A percentile compares a stretch with the other conserved stretches of the same genome.
Conservation (phyloP, 1,140 invertebrate genomes). For the Zaprionus ghesquierei region DNA sequence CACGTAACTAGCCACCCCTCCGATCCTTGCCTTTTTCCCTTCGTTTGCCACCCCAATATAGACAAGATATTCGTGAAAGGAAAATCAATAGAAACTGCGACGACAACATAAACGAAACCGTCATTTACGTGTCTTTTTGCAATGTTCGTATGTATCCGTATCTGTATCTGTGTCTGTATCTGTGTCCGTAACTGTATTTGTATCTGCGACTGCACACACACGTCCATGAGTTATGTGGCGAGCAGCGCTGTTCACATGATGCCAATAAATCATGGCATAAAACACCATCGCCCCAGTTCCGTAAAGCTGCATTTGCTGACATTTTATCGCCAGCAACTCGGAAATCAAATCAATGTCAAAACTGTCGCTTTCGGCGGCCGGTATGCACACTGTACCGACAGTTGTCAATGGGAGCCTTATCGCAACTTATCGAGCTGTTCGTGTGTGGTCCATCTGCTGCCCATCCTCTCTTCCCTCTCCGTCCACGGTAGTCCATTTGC, state of each 20-base stretch:
- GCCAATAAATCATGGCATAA: slow-evolving; percentile 43
- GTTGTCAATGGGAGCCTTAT: slow-evolving; percentile 33
- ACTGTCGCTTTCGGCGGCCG: slow-evolving; percentile 19
- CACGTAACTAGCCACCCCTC: slow-evolving; percentile 36
- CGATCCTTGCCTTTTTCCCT: neutral
- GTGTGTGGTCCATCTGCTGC: neutral
- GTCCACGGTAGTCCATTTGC: neutral
- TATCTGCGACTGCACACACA: neutral
- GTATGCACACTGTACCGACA: neutral
- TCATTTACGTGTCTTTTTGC: slow-evolving; percentile 11
- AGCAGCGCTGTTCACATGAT: neutral
- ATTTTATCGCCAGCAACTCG: slow-evolving; percentile 39
- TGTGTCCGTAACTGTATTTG: neutral
- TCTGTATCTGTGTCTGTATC: neutral
- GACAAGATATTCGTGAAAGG: slow-evolving; percentile 10
- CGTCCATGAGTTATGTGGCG: slow-evolving; percentile 12
- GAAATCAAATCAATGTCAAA: slow-evolving; percentile 69
- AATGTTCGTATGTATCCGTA: neutral
- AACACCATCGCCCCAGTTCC: neutral
- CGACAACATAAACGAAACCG: slow-evolving; percentile 9
- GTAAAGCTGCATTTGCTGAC: slow-evolving; percentile 28
- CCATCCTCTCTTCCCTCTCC: neutral
- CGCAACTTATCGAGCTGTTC: neutral
- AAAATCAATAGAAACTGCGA: slow-evolving; percentile 60
- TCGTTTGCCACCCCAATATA: slow-evolving; percentile 1